phyloP scores from a whole-genome alignment of 2,888 invertebrate genomes.

The Coleophora deauratella region DNA sequence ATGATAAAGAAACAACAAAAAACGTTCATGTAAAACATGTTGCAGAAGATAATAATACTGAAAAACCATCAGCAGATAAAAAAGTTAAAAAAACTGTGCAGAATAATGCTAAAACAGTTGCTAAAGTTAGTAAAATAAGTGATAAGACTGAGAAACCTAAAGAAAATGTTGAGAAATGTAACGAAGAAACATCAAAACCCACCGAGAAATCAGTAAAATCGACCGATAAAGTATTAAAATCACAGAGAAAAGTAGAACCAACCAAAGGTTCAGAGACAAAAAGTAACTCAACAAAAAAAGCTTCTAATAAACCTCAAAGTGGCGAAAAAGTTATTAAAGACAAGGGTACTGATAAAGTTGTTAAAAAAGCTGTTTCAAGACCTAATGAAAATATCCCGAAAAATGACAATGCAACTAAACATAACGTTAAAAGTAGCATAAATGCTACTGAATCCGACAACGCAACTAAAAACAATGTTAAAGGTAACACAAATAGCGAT shows the following conservation, averaged over 20 bases:
- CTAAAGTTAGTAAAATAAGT: not conserved
- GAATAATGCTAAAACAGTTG: slow-evolving; percentile 5
- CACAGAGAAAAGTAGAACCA: no score
- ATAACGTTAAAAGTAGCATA: not conserved
- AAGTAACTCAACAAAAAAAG: no score
- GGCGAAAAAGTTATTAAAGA: not conserved
- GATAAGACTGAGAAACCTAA: no score
- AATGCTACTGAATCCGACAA: no score
- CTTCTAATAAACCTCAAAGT: not conserved
- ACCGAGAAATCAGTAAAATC: no score
- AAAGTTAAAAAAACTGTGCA: not conserved
- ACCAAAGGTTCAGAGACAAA: no score
- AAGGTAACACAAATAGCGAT: not conserved
- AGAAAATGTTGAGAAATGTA: no score
- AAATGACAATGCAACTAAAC: not conserved
- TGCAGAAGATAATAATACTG: not conserved
- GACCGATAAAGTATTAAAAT: no score
- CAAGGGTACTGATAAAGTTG: not conserved
- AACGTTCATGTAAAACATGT: not conserved
- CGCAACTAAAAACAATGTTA: not conserved
- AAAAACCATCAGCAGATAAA: not conserved
- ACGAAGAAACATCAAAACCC: no score
- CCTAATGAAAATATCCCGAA: no score
- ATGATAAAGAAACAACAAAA: not conserved
- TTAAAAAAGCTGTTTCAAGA: not conserved